Conservation (phyloP, 2,888 invertebrate genomes). For the Antheraea assamensis region DNA sequence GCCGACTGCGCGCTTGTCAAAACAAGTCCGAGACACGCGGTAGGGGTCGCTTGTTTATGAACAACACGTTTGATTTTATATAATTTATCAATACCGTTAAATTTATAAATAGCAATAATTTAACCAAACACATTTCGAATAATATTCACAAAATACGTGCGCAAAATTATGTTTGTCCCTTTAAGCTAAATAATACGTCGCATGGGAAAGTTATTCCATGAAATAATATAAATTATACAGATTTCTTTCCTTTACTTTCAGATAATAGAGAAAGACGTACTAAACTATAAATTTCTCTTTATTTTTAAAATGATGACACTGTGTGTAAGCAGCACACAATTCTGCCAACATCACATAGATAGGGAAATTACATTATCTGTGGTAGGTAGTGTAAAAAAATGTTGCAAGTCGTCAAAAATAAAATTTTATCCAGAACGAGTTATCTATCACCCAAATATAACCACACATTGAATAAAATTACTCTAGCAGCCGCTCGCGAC, state of each 20-base stretch:
- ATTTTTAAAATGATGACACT: no score
- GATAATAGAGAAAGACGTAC: background rate
- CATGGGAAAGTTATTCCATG: background rate
- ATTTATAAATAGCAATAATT: constrained; percentile 42
- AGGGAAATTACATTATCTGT: no score
- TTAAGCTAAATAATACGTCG: background rate
- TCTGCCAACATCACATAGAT: no score
- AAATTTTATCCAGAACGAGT: no score
- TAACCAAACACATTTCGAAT: constrained; percentile 21
- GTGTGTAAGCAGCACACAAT: no score
- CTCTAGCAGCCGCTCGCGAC: no score
- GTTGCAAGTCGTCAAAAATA: no score
- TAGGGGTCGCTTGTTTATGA: constrained; percentile 56
- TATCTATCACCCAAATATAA: no score
- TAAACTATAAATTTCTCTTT: background rate
- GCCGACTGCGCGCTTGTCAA: constrained; percentile 56
- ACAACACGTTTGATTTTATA: constrained; percentile 59
- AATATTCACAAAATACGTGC: constrained; percentile 25
- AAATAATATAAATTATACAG: background rate
- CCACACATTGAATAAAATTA: no score
- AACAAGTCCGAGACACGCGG: constrained; percentile 38
- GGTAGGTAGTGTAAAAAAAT: no score
- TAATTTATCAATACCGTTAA: constrained; percentile 42
- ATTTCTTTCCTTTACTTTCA: background rate
- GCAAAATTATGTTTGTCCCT: background rate